These are phyloP conservation scores for Ligdia adustata DNA, from an alignment of 2,888 invertebrate genomes.

Conservation along the genomic window DNA sequence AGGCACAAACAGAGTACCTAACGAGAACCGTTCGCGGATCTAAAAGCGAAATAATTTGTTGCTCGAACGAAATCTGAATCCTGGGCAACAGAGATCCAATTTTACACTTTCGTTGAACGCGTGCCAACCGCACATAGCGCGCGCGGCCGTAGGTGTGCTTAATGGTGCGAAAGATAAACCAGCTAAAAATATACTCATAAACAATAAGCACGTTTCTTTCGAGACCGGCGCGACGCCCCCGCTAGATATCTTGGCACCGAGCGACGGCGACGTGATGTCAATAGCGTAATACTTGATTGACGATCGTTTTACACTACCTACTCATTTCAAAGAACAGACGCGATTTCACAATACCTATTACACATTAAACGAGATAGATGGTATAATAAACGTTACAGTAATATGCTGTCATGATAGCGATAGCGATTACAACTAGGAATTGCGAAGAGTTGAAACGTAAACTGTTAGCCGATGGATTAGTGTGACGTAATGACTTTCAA, in stretches of 20 bases:
- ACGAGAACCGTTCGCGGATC: constrained; percentile 16
- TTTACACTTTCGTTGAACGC: constrained; percentile 76
- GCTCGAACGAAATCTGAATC: constrained; percentile 53
- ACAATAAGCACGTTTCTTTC: constrained; percentile 71
- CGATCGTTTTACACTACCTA: background rate
- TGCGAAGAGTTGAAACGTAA: too few relatives aligned
- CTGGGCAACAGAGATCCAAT: constrained; percentile 65
- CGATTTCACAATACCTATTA: background rate
- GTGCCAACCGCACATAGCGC: constrained; percentile 75
- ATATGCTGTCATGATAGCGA: background rate
- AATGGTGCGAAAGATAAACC: constrained; percentile 79
- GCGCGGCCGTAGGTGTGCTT: constrained; percentile 67
- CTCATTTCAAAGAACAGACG: background rate
- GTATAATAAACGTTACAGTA: background rate
- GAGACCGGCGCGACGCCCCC: constrained; percentile 56
- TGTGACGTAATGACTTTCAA: background rate
- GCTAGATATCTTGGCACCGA: constrained; percentile 43
- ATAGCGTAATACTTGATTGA: constrained; percentile 21
- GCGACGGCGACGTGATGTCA: constrained; percentile 29
- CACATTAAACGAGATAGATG: background rate
- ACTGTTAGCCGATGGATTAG: too few relatives aligned
- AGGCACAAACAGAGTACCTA: constrained; percentile 14
- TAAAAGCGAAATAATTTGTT: constrained; percentile 33
- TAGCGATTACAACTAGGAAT: background rate
- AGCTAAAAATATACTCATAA: constrained; percentile 78